Percentiles rank a stretch among this genome's conserved stretches.
phyloP scores from a whole-genome alignment of 2,797 vertebrate genomes.

The Crax fasciolata region DNA sequence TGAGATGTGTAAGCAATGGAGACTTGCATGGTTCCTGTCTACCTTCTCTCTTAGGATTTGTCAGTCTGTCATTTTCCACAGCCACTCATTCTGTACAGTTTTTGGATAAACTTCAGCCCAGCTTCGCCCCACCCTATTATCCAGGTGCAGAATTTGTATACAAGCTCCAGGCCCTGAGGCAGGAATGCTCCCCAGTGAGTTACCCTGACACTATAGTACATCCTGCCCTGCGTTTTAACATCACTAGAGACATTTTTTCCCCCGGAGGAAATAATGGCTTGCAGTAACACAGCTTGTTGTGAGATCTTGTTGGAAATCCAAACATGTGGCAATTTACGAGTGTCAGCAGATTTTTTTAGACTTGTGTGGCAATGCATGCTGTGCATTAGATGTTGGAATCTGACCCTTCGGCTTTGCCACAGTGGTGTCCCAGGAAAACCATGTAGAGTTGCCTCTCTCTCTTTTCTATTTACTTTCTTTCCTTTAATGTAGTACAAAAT shows the following conservation, averaged over 20 bases:
- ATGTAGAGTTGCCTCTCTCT: conserved; percentile 14
- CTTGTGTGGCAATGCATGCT: conserved; percentile 73
- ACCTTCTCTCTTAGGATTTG: neutral
- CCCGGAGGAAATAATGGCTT: conserved; percentile 75
- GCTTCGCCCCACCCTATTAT: neutral
- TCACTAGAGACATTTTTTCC: conserved; percentile 38
- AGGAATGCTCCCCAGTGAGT: conserved; percentile 47
- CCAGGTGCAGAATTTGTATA: conserved; percentile 46
- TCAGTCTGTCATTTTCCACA: neutral
- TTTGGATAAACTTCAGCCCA: neutral
- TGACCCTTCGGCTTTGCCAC: conserved; percentile 73
- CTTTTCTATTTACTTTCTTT: conserved; percentile 34
- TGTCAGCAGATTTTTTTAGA: conserved; percentile 66
- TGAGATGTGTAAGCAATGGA: neutral
- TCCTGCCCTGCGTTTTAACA: conserved; percentile 67
- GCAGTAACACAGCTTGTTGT: conserved; percentile 75
- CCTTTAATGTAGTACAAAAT: neutral
- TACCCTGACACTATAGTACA: conserved; percentile 55
- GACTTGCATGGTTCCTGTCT: neutral
- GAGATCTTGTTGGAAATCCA: conserved; percentile 75
- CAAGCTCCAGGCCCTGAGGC: conserved; percentile 61
- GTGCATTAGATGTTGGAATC: conserved; percentile 71
- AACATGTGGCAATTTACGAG: conserved; percentile 80
- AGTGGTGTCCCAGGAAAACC: conserved; percentile 65
- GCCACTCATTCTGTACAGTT: neutral